A percentile compares a stretch with the other conserved stretches of the same genome.
Conservation (phyloP, 1,140 invertebrate genomes). For the Heliconius hermathena region DNA sequence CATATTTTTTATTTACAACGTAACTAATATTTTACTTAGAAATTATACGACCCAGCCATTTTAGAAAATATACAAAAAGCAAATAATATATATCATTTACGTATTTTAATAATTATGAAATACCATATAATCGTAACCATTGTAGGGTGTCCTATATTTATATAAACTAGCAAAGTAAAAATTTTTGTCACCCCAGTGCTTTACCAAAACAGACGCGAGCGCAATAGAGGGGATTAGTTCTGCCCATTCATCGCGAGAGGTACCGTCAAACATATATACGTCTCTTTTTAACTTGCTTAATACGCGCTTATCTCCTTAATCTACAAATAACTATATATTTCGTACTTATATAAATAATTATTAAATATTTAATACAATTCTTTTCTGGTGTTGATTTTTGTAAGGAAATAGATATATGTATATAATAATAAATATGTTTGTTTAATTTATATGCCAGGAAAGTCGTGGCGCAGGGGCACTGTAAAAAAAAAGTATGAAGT, state of each 20-base stretch:
- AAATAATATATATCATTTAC: not conserved
- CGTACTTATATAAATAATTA: conserved; percentile 17
- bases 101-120: not conserved
- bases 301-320: conserved; percentile 32
- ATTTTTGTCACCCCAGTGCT: conserved; percentile 66
- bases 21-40: no score
- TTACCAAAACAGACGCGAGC: conserved; percentile 71
- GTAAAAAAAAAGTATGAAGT: no score
- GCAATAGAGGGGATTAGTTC: conserved; percentile 70
- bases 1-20: no score
- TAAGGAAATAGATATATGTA: conserved; percentile 20
- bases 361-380: conserved; percentile 21
- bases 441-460: not conserved
- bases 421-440: not conserved
- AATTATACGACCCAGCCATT: no score
- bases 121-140: not conserved
- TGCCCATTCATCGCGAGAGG: conserved; percentile 57
- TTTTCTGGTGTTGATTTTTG: conserved; percentile 18
- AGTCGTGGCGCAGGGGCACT: no score
- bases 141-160: not conserved
- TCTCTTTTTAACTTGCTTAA: conserved; percentile 57
- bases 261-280: conserved; percentile 56
- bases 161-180: conserved; percentile 13
- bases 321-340: conserved; percentile 25
- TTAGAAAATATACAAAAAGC: no score